Base-by-base conservation (phyloP, 2,888 invertebrate species). In the Eumacrocentrus americanus region DNA sequence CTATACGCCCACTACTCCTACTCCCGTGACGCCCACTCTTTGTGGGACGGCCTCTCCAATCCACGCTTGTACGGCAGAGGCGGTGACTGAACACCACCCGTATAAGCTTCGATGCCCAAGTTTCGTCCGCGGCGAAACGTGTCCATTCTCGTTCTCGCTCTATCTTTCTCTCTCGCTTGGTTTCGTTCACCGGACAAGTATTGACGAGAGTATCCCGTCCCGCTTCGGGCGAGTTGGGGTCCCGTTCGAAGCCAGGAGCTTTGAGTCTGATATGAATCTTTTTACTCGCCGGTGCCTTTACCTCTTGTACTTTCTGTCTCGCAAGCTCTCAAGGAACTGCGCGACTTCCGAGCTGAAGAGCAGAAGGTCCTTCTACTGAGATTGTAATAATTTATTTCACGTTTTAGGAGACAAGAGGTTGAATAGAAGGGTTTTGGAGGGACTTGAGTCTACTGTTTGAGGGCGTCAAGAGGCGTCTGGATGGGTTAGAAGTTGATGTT, bases 351-450 rank as follows among this genome's bases (percentile, higher is more conserved):
- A n/a, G n/a, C n/a, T n/a, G n/a, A n/a, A n/a, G n/a, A n/a, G 66
- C 65, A 63, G 63, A 63, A 60, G 63, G 67, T 53, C 63, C 63
- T 59, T 66, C 66, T 62, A 69, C 62, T 65, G 65, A 61, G 61
- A 61, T 57, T 65, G 67, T 74, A 72, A 79, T 79, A 77, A 78
- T 78, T 79, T 77, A 79, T 79, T 46, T 58, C 42, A n/a, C 52
- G 51, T 61, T 56, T 16, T 50, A 38, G 34, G 14, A 5, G 37
- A 12, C n/a, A n/a, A 35, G 14, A 9, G 6, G 7, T 42, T 18
- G 20, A 3, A 11, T 2, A 20, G 18, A 42, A 35, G 11, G 2
- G 20, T 1, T 7, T 18, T 2, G 40, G 20, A 3, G 11, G 16
- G 42, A 54, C 53, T 61, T 25, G 11, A 40, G 16, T 40, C 16